phyloP scores from a whole-genome alignment of 2,888 invertebrate species.

The Philereme transversata region DNA sequence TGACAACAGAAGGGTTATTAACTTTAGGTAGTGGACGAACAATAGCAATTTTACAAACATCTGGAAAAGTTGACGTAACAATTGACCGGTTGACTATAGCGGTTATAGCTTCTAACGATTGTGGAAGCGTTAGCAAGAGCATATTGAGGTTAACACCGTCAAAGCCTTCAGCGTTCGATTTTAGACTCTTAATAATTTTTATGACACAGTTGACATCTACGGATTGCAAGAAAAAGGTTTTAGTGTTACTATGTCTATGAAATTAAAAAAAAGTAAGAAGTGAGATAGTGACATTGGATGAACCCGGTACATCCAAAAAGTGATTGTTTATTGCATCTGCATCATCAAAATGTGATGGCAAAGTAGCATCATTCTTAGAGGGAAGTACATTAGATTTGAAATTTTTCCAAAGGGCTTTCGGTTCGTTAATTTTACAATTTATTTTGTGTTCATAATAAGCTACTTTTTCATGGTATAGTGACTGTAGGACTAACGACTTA shows the following conservation, averaged over 20 bases:
- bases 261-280: background rate
- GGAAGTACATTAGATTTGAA: no score
- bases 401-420: background rate
- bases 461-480: no score
- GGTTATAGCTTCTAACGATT: background rate
- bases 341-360: slow-evolving; percentile 12
- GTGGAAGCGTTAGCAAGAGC: slow-evolving; percentile 1
- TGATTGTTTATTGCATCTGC: background rate
- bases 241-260: background rate
- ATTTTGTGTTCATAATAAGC: no score
- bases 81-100: background rate
- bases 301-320: background rate
- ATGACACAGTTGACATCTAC: background rate
- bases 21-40: no score
- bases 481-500: no score
- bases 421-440: no score
- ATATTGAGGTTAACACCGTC: slow-evolving; percentile 2
- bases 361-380: background rate
- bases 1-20: no score
- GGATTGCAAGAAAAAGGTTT: background rate
- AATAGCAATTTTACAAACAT: no score
- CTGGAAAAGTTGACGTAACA: no score
- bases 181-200: background rate
- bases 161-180: slow-evolving; percentile 1
- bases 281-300: background rate